Evolutionary conservation across 2,113 vertebrate genomes (phyloP).

Genomic region (Melanerpes aurifrons): DNA sequence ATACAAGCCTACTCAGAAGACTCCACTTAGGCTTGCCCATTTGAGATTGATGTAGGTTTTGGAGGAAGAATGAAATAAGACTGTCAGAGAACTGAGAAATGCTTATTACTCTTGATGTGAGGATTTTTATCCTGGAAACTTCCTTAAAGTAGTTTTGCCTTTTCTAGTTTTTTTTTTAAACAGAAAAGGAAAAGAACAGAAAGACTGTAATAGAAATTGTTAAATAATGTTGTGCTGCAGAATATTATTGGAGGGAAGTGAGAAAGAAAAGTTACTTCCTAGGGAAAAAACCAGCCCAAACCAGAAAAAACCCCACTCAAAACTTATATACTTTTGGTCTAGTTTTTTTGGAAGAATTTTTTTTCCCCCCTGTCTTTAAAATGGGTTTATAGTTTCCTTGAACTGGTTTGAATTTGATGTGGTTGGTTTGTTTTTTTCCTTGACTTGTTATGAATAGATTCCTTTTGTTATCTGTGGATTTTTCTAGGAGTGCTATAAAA

Average conservation of each 20-base stretch:
- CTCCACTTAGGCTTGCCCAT: not conserved
- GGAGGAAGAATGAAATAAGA: not conserved
- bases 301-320: not conserved
- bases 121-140: not conserved
- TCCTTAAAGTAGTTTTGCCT: not conserved
- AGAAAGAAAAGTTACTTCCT: not conserved
- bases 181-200: not conserved
- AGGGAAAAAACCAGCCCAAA: not conserved
- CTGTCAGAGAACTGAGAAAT: not conserved
- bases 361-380: not conserved
- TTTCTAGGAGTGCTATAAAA: accelerated
- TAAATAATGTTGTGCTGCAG: not conserved
- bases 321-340: not conserved
- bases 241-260: not conserved
- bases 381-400: not conserved
- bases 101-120: not conserved
- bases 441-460: not conserved
- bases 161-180: not conserved
- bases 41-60: not conserved
- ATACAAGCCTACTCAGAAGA: not conserved
- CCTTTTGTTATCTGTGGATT: not conserved
- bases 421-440: not conserved
- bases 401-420: not conserved
- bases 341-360: not conserved
- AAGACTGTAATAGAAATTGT: not conserved